Base-by-base conservation (phyloP, 2,113 vertebrate genomes). In the Pluvialis apricaria region DNA sequence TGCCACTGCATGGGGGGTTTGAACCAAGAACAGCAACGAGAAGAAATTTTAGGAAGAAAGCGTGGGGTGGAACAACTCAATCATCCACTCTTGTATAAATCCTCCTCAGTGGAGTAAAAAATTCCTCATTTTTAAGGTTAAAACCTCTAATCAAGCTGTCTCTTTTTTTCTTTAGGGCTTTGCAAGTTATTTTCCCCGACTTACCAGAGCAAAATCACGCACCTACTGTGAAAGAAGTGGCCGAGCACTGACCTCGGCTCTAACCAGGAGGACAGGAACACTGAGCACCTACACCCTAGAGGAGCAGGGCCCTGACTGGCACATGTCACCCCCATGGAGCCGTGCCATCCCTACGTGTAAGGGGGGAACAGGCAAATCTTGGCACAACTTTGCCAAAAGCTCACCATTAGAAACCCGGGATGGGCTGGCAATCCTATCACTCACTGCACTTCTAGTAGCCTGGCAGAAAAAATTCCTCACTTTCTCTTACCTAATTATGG, bases 271-370 rank as follows among this genome's bases (percentile, higher is more conserved):
- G 18, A 31, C 80, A 86, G n/a, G 25, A 77, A 80, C 16, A 54
- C 9, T 28, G 3, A 65, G n/a, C 2, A 0, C 11, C 13, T 2
- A 1, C 7, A 72, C 2, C 10, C 42, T 11, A 7, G 58, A 72
- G 52, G 3, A 91, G 36, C 5, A 15, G n/a, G 7, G 34, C 15
- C 10, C 42, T 76, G 28, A 18, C 36, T 42, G 29, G 32, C 29
- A 68, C 3, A 0, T 24, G 19, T 34, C 26, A 68, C 9, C 13
- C 26, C 17, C 0, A 0, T 8, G 57, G 75, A 38, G n/a, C 13
- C 10, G 1, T 18, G 40, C 20, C 16, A 32, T 9, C 16, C 32
- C 26, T 36, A 47, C 13, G 2, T 5, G 8, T 5, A n/a, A 8
- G 3, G 9, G 13, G 9, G 8, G 5, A 49, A 61, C 1, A 9